Base-by-base conservation (phyloP, 2,888 invertebrate species). In the Monoplex corrugatus region DNA sequence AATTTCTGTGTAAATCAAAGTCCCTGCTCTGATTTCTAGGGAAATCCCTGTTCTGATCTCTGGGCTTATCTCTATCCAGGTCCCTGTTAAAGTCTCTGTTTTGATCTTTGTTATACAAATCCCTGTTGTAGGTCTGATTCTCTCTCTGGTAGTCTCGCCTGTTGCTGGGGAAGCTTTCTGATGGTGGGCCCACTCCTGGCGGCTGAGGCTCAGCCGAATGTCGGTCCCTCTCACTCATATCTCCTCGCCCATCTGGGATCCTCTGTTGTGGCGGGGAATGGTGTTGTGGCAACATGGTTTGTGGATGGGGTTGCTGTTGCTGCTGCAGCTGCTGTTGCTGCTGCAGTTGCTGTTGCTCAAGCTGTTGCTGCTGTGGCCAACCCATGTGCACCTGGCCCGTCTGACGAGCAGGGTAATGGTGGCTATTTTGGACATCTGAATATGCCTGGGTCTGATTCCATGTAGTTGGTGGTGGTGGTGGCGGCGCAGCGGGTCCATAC, bases 391-490 rank as follows among this genome's bases (percentile, higher is more conserved):
- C 19, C n/a, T n/a, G 80, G 38, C 44, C 32, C 23, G n/a, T 45
- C 38, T 35, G 86, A 38, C 87, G 72, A 45, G 68, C 44, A 2
- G 35, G 44, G 28, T n/a, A 57, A 19, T 28, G 83, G 23, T 68
- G 44, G 19, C 57, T 44, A 23, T 2, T 16, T 2, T 50, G 45
- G 19, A 28, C 38, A 43, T 87, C 63, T 10, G 83, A 68, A 38
- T 78, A 87, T 5, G 45, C 43, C 35, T 75, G 68, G 75, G n/a
- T 43, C 43, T 68, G 86, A 75, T 80, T 32, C 86, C 63, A 86
- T 68, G 63, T 63, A 16, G 90, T 87, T 43, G 91, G 91, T n/a
- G 91, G 90, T 0, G 89, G 91, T 50, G 89, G 90, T 35, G 91
- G 90, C 10, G 91, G 92, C 3, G 89, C 80, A 44, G 63, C 63